phyloP scores from a whole-genome alignment of 2,113 vertebrate species.

The Parus major region DNA sequence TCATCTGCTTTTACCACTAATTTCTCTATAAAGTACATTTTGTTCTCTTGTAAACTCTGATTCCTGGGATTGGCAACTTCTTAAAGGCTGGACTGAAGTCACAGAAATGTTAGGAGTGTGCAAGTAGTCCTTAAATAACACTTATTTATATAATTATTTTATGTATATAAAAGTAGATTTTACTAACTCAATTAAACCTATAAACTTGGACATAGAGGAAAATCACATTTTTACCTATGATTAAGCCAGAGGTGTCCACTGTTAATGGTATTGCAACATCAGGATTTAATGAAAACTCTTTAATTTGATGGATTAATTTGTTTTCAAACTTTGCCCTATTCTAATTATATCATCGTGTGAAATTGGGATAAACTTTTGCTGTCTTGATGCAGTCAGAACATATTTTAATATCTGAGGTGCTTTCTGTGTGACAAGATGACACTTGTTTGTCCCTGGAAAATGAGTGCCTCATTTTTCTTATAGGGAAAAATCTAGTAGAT shows the following conservation, averaged over 20 bases:
- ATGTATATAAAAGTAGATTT: not conserved
- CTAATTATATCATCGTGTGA: not conserved
- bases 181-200: not conserved
- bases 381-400: not conserved
- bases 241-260: not conserved
- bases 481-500: not conserved
- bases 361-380: not conserved
- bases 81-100: not conserved
- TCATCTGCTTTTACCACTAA: not conserved
- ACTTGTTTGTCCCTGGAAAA: not conserved
- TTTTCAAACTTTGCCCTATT: not conserved
- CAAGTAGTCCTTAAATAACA: not conserved
- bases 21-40: not conserved
- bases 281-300: not conserved
- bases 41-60: not conserved
- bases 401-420: not conserved
- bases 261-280: not conserved
- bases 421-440: not conserved
- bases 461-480: not conserved
- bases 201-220: not conserved
- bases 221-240: not conserved
- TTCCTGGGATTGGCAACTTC: not conserved
- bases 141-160: not conserved
- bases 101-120: not conserved
- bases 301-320: not conserved